phyloP scores from a whole-genome alignment of 2,113 vertebrate species.

The Sardina pilchardus region DNA sequence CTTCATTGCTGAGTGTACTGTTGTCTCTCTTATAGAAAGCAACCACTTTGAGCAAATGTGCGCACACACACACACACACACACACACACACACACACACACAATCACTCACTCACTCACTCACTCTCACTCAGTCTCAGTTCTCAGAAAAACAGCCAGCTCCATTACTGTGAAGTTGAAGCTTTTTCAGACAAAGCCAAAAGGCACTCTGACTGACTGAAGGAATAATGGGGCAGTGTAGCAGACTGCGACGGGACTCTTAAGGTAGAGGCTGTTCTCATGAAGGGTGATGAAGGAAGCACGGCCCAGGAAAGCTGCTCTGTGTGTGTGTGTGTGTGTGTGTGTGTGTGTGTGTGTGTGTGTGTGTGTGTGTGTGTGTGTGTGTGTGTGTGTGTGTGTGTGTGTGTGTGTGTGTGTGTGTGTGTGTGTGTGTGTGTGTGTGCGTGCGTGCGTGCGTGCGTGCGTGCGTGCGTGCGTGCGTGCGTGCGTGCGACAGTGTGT shows the following conservation, averaged over 20 bases:
- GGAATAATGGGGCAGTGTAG: neutral
- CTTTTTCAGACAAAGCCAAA: neutral
- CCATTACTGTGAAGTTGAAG: neutral
- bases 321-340: neutral
- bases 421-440: neutral
- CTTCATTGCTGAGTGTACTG: neutral
- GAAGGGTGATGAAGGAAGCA: neutral
- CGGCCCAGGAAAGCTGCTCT: neutral
- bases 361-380: neutral
- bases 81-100: neutral
- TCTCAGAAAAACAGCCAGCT: too few species aligned
- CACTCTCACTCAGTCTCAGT: neutral
- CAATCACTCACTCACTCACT: neutral
- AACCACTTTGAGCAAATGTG: neutral
- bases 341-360: neutral
- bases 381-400: neutral
- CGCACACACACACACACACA: neutral
- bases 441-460: too few species aligned
- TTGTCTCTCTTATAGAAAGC: constrained; percentile 13
- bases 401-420: too few species aligned
- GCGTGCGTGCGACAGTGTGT: neutral
- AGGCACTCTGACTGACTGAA: neutral
- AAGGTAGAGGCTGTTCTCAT: neutral
- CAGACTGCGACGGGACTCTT: neutral
- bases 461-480: neutral